Conservation (phyloP, 2,113 vertebrate genomes). For the Ictalurus furcatus region DNA sequence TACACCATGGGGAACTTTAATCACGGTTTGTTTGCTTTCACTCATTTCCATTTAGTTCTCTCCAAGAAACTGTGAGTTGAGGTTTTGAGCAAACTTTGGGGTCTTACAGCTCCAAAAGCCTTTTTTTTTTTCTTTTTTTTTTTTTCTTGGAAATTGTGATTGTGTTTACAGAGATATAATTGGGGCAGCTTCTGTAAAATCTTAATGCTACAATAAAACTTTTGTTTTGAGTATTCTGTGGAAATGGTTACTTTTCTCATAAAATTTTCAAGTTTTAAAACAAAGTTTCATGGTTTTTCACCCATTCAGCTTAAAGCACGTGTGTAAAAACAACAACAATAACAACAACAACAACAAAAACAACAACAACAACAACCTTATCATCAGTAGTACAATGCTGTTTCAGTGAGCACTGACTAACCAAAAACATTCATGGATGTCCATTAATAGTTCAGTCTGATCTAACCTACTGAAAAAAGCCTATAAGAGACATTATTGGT, state of each 20-base stretch:
- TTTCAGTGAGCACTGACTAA: background rate
- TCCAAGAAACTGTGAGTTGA: constrained; percentile 70
- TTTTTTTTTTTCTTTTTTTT: background rate
- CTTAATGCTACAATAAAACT: constrained; percentile 39
- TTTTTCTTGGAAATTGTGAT: constrained; percentile 27
- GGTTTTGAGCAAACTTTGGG: constrained; percentile 70
- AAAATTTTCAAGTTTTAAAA: constrained; percentile 11
- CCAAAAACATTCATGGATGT: background rate
- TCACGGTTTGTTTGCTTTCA: constrained; percentile 80
- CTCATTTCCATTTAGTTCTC: constrained; percentile 73
- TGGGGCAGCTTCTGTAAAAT: constrained; percentile 45
- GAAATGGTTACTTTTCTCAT: constrained; percentile 5
- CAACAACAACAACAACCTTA: background rate
- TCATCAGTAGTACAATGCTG: background rate
- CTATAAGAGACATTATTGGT: background rate
- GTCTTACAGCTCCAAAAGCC: constrained; percentile 35
- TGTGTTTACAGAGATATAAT: constrained; percentile 56
- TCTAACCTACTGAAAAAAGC: background rate
- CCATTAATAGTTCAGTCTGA: background rate
- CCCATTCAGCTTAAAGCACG: constrained; percentile 7
- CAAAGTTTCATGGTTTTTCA: background rate
- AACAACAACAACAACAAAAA: background rate
- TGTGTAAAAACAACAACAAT: background rate
- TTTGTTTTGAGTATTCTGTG: constrained; percentile 12
- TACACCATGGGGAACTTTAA: constrained; percentile 73